A percentile compares a stretch with the other conserved stretches of the same genome.
Conservation (phyloP, 2,888 invertebrate genomes). For the Odontothrips loti region DNA sequence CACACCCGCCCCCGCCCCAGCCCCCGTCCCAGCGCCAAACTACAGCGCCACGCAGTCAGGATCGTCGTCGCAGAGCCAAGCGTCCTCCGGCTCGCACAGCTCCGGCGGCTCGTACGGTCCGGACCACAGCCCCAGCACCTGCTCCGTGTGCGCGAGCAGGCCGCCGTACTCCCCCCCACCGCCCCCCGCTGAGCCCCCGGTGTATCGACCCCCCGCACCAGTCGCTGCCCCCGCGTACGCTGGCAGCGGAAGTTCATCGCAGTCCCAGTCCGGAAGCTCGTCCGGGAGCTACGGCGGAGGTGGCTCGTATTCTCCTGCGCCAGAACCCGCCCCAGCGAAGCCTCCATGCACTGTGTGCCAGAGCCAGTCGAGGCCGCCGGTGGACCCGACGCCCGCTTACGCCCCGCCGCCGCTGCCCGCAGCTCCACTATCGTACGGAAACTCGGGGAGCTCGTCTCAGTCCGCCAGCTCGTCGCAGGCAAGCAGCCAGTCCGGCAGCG, state of each 20-base stretch:
- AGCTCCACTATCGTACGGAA: neutral
- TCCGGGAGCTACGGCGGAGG: neutral
- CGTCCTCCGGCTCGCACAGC: neutral
- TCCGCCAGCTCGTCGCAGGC: neutral
- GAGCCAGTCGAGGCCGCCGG: neutral
- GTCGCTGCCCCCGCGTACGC: neutral
- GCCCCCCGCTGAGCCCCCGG: neutral
- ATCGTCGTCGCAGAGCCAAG: conserved; percentile 4
- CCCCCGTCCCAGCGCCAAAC: neutral
- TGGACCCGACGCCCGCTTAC: neutral
- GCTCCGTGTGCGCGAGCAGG: neutral
- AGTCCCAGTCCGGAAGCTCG: neutral
- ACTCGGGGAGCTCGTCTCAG: no score
- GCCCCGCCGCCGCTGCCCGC: neutral
- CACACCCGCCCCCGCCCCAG: neutral
- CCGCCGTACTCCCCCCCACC: neutral
- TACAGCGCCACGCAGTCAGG: neutral
- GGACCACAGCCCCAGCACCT: no score
- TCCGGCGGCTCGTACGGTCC: neutral
- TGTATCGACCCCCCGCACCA: neutral
- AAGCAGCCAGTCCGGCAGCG: neutral
- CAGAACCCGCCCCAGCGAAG: neutral
- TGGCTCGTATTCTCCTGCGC: neutral
- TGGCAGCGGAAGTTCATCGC: neutral
- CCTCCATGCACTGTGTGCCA: neutral